Evolutionary conservation across 1,140 invertebrate genomes (phyloP).

Genomic region (Pseudomyrmex flavicornis): DNA sequence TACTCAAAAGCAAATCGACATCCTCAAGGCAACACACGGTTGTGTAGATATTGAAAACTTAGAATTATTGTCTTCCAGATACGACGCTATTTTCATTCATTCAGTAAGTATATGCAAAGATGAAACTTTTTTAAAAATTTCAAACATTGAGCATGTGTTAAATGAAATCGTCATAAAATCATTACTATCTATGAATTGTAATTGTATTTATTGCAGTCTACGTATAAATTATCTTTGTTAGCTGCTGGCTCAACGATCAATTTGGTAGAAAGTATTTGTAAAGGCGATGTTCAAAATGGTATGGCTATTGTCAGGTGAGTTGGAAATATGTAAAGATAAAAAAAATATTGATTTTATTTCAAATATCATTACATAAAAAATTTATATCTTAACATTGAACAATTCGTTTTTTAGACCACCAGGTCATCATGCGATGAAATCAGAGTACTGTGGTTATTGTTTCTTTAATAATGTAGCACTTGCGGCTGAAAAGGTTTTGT

Average conservation of each 20-base stretch:
- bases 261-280: slow-evolving; percentile 90
- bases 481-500: slow-evolving; percentile 92
- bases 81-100: slow-evolving; percentile 95
- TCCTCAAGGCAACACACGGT: slow-evolving; percentile 88
- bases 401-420: slow-evolving; percentile 90
- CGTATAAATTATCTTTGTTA: slow-evolving; percentile 91
- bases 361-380: not conserved
- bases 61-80: slow-evolving; percentile 91
- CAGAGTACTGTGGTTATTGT: slow-evolving; percentile 97
- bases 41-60: slow-evolving; percentile 87
- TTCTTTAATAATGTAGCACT: slow-evolving; percentile 99
- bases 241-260: slow-evolving; percentile 93
- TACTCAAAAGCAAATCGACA: slow-evolving; percentile 87
- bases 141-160: slow-evolving; percentile 30
- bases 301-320: slow-evolving; percentile 90
- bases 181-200: slow-evolving; percentile 3
- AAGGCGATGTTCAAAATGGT: slow-evolving; percentile 92
- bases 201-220: slow-evolving; percentile 87
- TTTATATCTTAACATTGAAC: not conserved
- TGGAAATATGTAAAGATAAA: not conserved
- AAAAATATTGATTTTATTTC: too few species aligned
- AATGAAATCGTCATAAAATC: slow-evolving; percentile 25
- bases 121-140: not conserved
- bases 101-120: slow-evolving; percentile 89
- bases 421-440: slow-evolving; percentile 98